Base-by-base conservation (phyloP, 2,113 vertebrate genomes). In the Etia nguti region DNA sequence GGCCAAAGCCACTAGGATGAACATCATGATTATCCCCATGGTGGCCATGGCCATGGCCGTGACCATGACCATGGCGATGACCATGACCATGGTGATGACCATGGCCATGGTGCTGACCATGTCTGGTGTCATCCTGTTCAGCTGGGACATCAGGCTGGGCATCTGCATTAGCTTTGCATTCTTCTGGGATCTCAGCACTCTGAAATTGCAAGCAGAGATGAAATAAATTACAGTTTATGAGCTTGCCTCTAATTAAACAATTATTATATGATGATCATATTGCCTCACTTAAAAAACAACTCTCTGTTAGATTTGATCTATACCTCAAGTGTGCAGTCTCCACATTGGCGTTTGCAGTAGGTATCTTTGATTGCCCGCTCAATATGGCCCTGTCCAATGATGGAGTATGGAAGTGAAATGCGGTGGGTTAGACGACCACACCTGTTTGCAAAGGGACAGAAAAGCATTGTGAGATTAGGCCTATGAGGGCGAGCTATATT, bases 341-440 rank as follows among this genome's bases (percentile, higher is more conserved):
- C 97, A 94, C 98, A 99, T 52, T 93, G 93, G 24, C 94, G 89
- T 79, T 96, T 95, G 90, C 98, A 99, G 93, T 99, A 99, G 6
- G 97, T 90, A 1, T 95, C 94, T 94, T 95, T 97, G 95, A 99
- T 98, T 13, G 97, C 95, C 20, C 95, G 83, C 95, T 98, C 98
- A 52, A 99, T 96, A 16, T 98, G 96, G 1, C 95, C 94, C 3
- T 96, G 95, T 52, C 89, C 94, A 79, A 99, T 96, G 93, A 97
- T 95, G 86, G 98, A 95, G 57, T 97, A 98, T 26, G 98, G 98
- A 81, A 98, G 94, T 24, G 96, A 96, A 86, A 99, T 94, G 48
- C 98, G 98, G 59, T 96, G 95, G 3, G 98, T 97, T 4, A 99
- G 97, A 90, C 96, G 97, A 10, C 98, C 98, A 8, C 99, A 99